A percentile compares a stretch with the other conserved stretches of the same genome.
Conservation (phyloP, 2,888 invertebrate species). For the Actias luna region DNA sequence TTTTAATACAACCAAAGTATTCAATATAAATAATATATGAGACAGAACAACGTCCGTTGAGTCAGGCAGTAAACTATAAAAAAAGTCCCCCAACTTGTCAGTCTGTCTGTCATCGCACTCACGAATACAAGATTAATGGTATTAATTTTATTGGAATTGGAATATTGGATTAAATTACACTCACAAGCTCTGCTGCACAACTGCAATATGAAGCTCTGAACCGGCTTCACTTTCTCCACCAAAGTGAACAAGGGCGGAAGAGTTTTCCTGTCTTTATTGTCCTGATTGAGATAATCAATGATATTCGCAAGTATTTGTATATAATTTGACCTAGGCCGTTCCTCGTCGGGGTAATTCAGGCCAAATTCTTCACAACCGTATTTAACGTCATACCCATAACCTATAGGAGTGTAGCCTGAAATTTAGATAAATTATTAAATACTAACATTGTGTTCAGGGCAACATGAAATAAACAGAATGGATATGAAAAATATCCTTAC, state of each 20-base stretch:
- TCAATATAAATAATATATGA: no score
- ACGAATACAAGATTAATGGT: no score
- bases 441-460: no score
- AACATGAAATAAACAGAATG: no score
- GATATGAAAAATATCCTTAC: slow-evolving; percentile 35
- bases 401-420: slow-evolving; percentile 57
- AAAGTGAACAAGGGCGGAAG: slow-evolving; percentile 63
- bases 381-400: slow-evolving; percentile 63
- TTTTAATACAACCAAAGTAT: no score
- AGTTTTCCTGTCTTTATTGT: slow-evolving; percentile 28
- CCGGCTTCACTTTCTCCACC: slow-evolving; percentile 53
- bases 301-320: slow-evolving; percentile 54
- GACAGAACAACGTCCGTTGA: no score
- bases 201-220: slow-evolving; percentile 55
- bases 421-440: not conserved
- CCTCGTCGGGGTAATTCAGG: slow-evolving; percentile 55
- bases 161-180: slow-evolving; percentile 14
- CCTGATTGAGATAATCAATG: slow-evolving; percentile 58
- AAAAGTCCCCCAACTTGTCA: no score
- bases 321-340: slow-evolving; percentile 35
- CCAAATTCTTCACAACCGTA: slow-evolving; percentile 46
- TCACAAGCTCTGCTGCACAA: slow-evolving; percentile 58
- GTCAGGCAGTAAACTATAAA: no score
- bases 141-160: not conserved
- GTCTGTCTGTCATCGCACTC: no score